Evolutionary conservation across 1,140 invertebrate species (phyloP).

Genomic region (Trichonephila inaurata): DNA sequence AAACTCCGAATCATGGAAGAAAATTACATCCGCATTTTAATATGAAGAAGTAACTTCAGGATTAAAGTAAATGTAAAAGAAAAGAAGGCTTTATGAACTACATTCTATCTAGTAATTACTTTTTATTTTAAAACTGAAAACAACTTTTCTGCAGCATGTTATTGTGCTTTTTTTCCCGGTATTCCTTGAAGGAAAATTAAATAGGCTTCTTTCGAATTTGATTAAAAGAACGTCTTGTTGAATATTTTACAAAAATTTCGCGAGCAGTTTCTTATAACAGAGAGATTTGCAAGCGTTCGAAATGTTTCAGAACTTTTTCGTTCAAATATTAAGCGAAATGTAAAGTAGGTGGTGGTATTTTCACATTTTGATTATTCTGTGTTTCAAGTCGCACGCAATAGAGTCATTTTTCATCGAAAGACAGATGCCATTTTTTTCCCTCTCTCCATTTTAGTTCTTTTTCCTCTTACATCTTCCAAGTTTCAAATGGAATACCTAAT

Average conservation of each 20-base stretch:
- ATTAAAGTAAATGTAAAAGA: neutral
- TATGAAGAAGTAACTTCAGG: conserved; percentile 21
- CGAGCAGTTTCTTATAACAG: neutral
- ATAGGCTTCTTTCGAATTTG: conserved; percentile 24
- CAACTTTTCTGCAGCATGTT: conserved; percentile 3
- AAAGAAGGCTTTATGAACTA: neutral
- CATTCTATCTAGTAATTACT: conserved; percentile 54
- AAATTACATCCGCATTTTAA: conserved; percentile 25
- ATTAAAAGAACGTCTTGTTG: conserved; percentile 57
- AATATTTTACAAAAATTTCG: conserved; percentile 50
- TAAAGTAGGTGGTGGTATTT: conserved; percentile 67
- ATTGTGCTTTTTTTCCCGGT: conserved; percentile 45
- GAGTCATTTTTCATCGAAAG: conserved; percentile 62
- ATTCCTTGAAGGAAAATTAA: conserved; percentile 48
- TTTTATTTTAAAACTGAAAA: conserved; percentile 50
- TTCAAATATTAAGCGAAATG: conserved; percentile 71
- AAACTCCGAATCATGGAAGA: conserved; percentile 33
- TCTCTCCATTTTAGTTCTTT: neutral
- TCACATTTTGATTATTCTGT: conserved; percentile 56
- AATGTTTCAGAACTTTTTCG: conserved; percentile 55
- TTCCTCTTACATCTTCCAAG: neutral
- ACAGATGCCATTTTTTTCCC: conserved; percentile 53
- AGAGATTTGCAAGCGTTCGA: conserved; percentile 21
- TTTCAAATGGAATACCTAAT: conserved; percentile 56
- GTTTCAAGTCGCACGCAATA: conserved; percentile 54